Conservation (phyloP, 23 tunicate genomes). For the Halocynthia aurantium region DNA sequence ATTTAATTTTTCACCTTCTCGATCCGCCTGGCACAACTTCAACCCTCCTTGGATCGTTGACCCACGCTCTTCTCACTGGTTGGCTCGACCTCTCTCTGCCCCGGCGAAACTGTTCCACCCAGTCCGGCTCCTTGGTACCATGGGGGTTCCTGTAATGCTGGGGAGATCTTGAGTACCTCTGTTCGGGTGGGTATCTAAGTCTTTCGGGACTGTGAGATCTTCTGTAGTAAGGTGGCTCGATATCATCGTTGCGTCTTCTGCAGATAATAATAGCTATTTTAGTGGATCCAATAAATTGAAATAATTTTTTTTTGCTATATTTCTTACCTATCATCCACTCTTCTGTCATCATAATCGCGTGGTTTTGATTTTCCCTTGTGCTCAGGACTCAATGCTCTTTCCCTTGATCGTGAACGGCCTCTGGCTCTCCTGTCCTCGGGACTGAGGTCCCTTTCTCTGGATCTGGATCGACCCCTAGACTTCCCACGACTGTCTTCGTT, state of each 20-base stretch:
- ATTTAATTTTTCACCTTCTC: not conserved
- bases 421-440: conserved; percentile 25
- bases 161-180: conserved; percentile 1
- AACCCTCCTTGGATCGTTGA: conserved; percentile 63
- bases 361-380: conserved; percentile 1
- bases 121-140: conserved; percentile 67
- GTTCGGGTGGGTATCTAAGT: not conserved
- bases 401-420: conserved; percentile 47
- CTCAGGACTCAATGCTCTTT: conserved; percentile 31
- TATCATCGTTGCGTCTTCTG: not conserved
- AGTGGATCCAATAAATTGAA: too few relatives aligned
- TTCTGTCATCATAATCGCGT: conserved; percentile 11
- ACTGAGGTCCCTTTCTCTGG: conserved; percentile 29
- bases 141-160: conserved; percentile 10
- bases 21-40: conserved; percentile 12
- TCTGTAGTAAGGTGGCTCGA: conserved; percentile 8
- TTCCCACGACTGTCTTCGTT: conserved; percentile 14
- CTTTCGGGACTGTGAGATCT: conserved; percentile 19
- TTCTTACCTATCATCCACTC: conserved; percentile 12
- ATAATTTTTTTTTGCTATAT: too few relatives aligned
- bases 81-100: conserved; percentile 34
- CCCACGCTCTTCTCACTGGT: conserved; percentile 46
- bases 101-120: conserved; percentile 79
- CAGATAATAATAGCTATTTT: not conserved
- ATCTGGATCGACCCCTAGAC: conserved; percentile 27